A percentile compares a stretch with the other conserved stretches of the same genome.
These are phyloP conservation scores for Hirtodrosophila confusa DNA, from an alignment of 2,888 invertebrate genomes.

Conservation along the genomic window DNA sequence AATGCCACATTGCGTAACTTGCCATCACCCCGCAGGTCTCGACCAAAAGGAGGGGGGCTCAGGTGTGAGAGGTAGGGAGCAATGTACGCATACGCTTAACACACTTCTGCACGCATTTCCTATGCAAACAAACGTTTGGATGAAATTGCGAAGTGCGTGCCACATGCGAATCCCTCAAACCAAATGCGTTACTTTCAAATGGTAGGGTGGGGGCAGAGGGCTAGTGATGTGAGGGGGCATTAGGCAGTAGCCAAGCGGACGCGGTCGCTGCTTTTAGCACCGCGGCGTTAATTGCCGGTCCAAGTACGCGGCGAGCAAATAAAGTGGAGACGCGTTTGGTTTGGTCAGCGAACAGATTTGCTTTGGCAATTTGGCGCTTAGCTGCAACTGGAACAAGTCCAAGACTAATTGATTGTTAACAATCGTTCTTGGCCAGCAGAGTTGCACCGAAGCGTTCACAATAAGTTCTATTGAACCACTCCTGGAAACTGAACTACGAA, in stretches of 20 bases:
- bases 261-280: constrained; percentile 70
- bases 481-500: background rate
- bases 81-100: constrained; percentile 65
- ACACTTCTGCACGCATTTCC: constrained; percentile 70
- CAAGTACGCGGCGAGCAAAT: constrained; percentile 73
- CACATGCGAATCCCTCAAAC: constrained; percentile 48
- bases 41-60: background rate
- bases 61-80: background rate
- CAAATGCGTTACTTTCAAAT: background rate
- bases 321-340: constrained; percentile 15
- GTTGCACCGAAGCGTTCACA: too few relatives aligned
- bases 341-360: constrained; percentile 15
- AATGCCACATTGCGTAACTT: constrained; percentile 49
- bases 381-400: constrained; percentile 47
- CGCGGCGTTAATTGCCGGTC: constrained; percentile 64
- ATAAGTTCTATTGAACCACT: background rate
- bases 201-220: background rate
- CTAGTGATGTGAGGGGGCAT: background rate
- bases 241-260: constrained; percentile 25
- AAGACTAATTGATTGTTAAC: constrained; percentile 32
- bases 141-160: constrained; percentile 57
- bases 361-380: constrained; percentile 60
- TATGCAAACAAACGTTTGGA: constrained; percentile 37
- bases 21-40: background rate
- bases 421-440: background rate